phyloP scores from a whole-genome alignment of 2,888 invertebrate genomes.

The Cephus spinipes region DNA sequence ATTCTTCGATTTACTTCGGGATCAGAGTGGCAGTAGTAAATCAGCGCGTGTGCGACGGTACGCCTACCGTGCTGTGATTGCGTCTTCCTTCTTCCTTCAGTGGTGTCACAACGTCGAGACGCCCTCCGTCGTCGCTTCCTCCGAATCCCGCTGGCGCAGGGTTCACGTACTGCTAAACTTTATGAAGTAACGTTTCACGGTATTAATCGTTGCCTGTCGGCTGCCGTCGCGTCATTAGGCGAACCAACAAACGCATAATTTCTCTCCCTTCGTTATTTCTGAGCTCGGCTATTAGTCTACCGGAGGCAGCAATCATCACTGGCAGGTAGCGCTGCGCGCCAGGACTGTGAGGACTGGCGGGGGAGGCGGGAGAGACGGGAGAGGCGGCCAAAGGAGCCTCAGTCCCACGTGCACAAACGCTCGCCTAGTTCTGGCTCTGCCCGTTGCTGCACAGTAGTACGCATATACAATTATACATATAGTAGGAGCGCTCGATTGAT shows the following conservation, averaged over 20 bases:
- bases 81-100: too few relatives aligned
- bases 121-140: neutral
- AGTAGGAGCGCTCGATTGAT: constrained; percentile 21
- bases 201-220: neutral
- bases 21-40: too few relatives aligned
- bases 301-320: constrained; percentile 38
- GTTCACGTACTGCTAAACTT: too few relatives aligned
- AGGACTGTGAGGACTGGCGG: too few relatives aligned
- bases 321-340: neutral
- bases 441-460: neutral
- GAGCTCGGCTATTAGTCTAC: constrained; percentile 35
- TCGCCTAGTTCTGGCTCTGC: neutral
- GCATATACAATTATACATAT: neutral
- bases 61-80: neutral
- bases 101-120: neutral
- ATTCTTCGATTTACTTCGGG: too few relatives aligned
- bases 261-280: constrained; percentile 42
- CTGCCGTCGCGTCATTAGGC: constrained; percentile 36
- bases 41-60: neutral
- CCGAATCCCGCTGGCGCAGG: neutral
- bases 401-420: too few relatives aligned
- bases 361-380: too few relatives aligned
- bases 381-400: neutral
- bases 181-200: too few relatives aligned
- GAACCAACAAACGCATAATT: constrained; percentile 43